Conservation (phyloP, 2,888 invertebrate genomes). For the Asteroscopus sphinx region DNA sequence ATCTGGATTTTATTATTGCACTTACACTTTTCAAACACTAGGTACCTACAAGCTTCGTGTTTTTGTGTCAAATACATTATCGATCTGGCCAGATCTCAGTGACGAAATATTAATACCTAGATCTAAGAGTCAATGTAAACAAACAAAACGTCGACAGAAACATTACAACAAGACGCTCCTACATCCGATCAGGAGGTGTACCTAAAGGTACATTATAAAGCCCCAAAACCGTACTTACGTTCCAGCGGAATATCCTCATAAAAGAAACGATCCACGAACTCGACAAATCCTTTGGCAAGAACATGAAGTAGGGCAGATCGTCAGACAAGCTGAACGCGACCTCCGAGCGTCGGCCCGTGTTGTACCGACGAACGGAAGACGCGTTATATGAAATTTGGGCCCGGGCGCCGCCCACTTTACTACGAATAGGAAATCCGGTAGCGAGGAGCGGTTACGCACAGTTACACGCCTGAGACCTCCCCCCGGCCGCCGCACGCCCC, state of each 20-base stretch:
- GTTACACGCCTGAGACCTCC: conserved; percentile 87
- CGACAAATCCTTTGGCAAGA: conserved; percentile 88
- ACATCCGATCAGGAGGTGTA: conserved; percentile 73
- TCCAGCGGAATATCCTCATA: conserved; percentile 83
- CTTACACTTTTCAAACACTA: conserved; percentile 42
- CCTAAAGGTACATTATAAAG: conserved; percentile 86
- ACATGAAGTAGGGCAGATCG: conserved; percentile 88
- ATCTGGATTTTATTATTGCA: conserved; percentile 81
- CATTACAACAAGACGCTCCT: conserved; percentile 46
- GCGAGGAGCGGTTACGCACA: conserved; percentile 89
- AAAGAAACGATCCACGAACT: conserved; percentile 86
- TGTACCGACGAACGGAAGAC: conserved; percentile 85
- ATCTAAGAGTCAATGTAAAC: conserved; percentile 9
- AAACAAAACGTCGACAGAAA: conserved; percentile 49
- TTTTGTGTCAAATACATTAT: conserved; percentile 1
- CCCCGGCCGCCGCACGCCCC: conserved; percentile 65
- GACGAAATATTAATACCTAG: not conserved
- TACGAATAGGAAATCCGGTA: conserved; percentile 90
- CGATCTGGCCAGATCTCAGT: conserved; percentile 9
- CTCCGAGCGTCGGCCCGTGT: conserved; percentile 80
- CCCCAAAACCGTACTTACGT: conserved; percentile 84
- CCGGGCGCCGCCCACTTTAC: conserved; percentile 88
- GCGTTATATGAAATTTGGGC: conserved; percentile 86
- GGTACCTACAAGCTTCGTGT: conserved; percentile 30
- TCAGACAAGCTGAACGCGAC: conserved; percentile 86